phyloP scores from a whole-genome alignment of 2,797 vertebrate species.

The Melanotaenia trifasciata region DNA sequence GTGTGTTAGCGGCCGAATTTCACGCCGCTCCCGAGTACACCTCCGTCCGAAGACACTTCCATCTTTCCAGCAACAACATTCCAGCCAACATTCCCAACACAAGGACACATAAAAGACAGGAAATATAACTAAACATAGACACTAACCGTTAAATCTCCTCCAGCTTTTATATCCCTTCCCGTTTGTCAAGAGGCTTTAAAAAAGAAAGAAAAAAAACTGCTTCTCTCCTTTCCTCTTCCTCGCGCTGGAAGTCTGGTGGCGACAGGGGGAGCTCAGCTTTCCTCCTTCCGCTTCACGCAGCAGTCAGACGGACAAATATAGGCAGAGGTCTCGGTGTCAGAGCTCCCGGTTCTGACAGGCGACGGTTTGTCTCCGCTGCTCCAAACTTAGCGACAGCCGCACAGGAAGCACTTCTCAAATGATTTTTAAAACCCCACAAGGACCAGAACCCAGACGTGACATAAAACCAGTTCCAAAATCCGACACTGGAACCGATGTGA shows the following conservation, averaged over 20 bases:
- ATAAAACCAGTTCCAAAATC: neutral
- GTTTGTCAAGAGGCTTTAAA: too few relatives aligned
- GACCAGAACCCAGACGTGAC: neutral
- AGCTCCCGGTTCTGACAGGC: conserved; percentile 27
- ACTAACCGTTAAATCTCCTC: conserved; percentile 58
- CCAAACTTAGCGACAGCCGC: conserved; percentile 54
- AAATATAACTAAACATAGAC: neutral
- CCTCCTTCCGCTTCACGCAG: conserved; percentile 36
- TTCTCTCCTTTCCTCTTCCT: conserved; percentile 4
- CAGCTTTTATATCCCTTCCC: conserved; percentile 26
- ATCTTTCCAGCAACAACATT: conserved; percentile 29
- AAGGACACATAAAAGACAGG: neutral
- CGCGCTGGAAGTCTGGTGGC: conserved; percentile 8
- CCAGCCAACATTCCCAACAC: conserved; percentile 14
- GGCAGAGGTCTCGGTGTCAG: conserved; percentile 50
- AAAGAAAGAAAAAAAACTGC: neutral
- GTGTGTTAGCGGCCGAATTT: neutral
- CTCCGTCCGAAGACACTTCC: conserved; percentile 16
- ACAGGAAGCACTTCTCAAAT: conserved; percentile 6
- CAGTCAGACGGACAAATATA: conserved; percentile 43
- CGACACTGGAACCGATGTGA: neutral
- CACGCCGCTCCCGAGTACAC: neutral
- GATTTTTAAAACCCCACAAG: neutral
- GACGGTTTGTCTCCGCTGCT: conserved; percentile 35
- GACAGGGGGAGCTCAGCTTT: conserved; percentile 24